These are phyloP conservation scores for Cenopis cana DNA, from an alignment of 2,888 invertebrate species.

Conservation along the genomic window DNA sequence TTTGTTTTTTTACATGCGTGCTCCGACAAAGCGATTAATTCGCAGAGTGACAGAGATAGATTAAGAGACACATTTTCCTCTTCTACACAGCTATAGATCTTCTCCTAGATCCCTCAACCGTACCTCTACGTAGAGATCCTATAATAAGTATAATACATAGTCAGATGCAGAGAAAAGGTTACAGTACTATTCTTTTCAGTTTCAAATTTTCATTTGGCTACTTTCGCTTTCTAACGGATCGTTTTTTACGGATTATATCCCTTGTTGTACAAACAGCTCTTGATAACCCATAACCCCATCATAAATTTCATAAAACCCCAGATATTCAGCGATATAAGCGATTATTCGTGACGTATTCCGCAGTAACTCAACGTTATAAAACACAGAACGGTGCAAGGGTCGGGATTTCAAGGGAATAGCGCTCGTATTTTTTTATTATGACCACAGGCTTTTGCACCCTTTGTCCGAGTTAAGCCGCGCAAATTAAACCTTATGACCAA, in stretches of 20 bases:
- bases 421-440: slow-evolving; percentile 59
- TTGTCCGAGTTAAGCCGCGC: slow-evolving; percentile 31
- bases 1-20: too few species aligned
- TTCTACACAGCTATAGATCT: too few species aligned
- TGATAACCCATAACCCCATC: not conserved
- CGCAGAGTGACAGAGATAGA: too few species aligned
- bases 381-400: slow-evolving; percentile 55
- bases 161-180: too few species aligned
- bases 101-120: too few species aligned
- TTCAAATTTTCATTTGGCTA: not conserved
- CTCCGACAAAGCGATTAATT: too few species aligned
- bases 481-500: slow-evolving; percentile 48
- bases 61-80: too few species aligned
- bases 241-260: not conserved
- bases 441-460: slow-evolving; percentile 49
- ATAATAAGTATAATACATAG: too few species aligned
- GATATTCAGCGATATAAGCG: slow-evolving; percentile 6
- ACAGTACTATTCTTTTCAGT: slow-evolving; percentile 69
- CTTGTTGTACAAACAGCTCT: not conserved
- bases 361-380: slow-evolving; percentile 46
- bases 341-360: slow-evolving; percentile 2
- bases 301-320: not conserved
- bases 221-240: not conserved
- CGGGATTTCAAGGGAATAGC: slow-evolving; percentile 47
- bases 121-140: too few species aligned